Evolutionary conservation across 2,888 invertebrate genomes (phyloP).

Genomic region (Scaptomyza caliginosa): DNA sequence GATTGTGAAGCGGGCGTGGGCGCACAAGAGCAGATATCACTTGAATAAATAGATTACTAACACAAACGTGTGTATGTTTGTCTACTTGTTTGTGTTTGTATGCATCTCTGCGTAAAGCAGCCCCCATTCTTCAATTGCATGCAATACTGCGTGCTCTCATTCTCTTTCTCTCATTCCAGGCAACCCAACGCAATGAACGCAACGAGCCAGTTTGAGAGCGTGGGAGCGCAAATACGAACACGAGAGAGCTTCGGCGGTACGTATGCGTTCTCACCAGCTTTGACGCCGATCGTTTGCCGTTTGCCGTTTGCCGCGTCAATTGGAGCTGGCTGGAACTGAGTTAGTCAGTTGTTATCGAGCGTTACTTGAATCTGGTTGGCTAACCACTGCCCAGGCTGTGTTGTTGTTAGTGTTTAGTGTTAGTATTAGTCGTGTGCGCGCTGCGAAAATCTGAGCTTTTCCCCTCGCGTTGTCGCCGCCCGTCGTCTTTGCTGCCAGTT

Average conservation of each 20-base stretch:
- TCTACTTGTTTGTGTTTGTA: background rate
- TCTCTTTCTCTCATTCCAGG: constrained; percentile 12
- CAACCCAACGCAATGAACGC: constrained; percentile 3
- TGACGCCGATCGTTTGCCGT: constrained; percentile 33
- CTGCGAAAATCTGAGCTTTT: constrained; percentile 65
- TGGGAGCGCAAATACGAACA: background rate
- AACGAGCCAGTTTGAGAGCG: constrained; percentile 5
- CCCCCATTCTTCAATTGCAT: constrained; percentile 52
- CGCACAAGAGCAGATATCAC: constrained; percentile 21
- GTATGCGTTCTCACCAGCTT: constrained; percentile 24
- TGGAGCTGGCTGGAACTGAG: constrained; percentile 37
- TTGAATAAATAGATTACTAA: constrained; percentile 35
- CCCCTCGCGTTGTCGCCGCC: constrained; percentile 66
- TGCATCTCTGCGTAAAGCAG: constrained; percentile 3
- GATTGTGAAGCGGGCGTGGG: constrained; percentile 22
- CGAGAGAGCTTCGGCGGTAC: constrained; percentile 24
- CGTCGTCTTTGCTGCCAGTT: constrained; percentile 38
- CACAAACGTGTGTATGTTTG: background rate
- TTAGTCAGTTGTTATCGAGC: constrained; percentile 69
- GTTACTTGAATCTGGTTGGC: constrained; percentile 68
- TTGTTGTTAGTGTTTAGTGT: constrained; percentile 48
- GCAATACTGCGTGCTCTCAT: constrained; percentile 1
- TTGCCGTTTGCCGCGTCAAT: constrained; percentile 13
- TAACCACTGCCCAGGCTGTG: constrained; percentile 32
- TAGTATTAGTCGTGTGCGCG: constrained; percentile 56